These are phyloP conservation scores for Tinea trinotella DNA, from an alignment of 2,888 invertebrate species.

Conservation along the genomic window DNA sequence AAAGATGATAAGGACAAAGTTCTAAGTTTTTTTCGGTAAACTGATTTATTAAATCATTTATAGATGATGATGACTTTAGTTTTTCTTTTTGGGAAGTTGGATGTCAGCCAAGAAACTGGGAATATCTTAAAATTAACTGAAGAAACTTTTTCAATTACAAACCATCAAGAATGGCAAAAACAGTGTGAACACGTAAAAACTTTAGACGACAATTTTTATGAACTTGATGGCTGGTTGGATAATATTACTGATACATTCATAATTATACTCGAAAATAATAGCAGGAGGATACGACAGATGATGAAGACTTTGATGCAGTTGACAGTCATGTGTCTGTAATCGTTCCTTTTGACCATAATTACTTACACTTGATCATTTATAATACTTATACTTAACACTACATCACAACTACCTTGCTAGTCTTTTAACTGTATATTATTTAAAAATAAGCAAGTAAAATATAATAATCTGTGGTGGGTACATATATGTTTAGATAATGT, in stretches of 20 bases:
- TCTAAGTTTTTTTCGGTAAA: too few species aligned
- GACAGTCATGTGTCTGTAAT: constrained; percentile 15
- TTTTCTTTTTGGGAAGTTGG: neutral
- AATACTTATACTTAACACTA: neutral
- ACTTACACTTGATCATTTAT: neutral
- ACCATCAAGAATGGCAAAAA: neutral
- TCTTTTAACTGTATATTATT: neutral
- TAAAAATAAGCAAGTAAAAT: neutral
- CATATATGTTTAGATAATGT: neutral
- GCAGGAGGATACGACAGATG: constrained; percentile 10
- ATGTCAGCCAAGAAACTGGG: neutral
- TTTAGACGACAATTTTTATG: constrained; percentile 4
- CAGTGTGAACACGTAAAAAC: constrained; percentile 15
- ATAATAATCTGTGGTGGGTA: constrained; percentile 7
- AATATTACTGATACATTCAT: constrained; percentile 5
- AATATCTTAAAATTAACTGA: constrained; percentile 1
- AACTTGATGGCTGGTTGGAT: neutral
- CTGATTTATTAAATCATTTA: too few species aligned
- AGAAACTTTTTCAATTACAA: neutral
- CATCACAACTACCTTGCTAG: neutral
- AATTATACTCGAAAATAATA: constrained; percentile 9
- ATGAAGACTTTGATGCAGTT: constrained; percentile 3
- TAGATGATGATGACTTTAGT: too few species aligned
- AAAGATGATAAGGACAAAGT: constrained; percentile 6
- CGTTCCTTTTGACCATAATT: constrained; percentile 12